Conservation (phyloP, 2,797 vertebrate genomes). For the Acipenser ruthenus region DNA sequence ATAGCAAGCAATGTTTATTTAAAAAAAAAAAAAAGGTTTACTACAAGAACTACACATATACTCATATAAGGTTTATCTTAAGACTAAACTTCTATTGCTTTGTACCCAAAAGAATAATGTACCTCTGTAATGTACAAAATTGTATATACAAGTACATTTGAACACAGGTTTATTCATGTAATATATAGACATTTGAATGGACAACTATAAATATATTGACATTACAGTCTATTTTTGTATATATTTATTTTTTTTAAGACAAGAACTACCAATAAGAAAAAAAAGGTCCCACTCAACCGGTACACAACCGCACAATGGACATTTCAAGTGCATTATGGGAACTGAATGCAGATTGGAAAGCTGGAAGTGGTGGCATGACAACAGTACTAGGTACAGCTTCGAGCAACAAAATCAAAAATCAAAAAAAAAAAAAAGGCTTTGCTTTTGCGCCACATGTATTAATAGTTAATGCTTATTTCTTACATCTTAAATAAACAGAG, state of each 20-base stretch:
- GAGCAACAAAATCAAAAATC: conserved; percentile 27
- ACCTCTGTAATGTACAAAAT: conserved; percentile 90
- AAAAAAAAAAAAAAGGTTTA: conserved; percentile 49
- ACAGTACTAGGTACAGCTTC: conserved; percentile 18
- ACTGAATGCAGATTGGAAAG: conserved; percentile 42
- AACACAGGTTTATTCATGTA: conserved; percentile 75
- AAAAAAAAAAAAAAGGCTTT: conserved; percentile 14
- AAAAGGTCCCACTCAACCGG: conserved; percentile 54
- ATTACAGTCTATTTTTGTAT: conserved; percentile 54
- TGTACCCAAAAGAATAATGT: conserved; percentile 71
- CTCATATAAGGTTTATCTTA: conserved; percentile 71
- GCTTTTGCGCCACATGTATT: conserved; percentile 17
- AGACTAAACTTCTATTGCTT: conserved; percentile 70
- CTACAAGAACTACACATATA: conserved; percentile 73
- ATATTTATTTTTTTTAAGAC: conserved; percentile 50
- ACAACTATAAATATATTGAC: conserved; percentile 77
- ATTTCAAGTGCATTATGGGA: conserved; percentile 58
- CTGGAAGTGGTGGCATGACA: conserved; percentile 29
- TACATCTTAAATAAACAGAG: conserved; percentile 16
- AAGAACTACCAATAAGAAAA: conserved; percentile 64
- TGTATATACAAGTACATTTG: conserved; percentile 89
- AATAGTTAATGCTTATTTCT: conserved; percentile 25
- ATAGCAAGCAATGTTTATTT: conserved; percentile 76
- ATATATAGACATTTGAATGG: conserved; percentile 59
- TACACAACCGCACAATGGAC: conserved; percentile 52